Evolutionary conservation across 2,888 invertebrate species (phyloP), one percentile per base, ranked within the genome.

Genomic region (Syritta pipiens): DNA sequence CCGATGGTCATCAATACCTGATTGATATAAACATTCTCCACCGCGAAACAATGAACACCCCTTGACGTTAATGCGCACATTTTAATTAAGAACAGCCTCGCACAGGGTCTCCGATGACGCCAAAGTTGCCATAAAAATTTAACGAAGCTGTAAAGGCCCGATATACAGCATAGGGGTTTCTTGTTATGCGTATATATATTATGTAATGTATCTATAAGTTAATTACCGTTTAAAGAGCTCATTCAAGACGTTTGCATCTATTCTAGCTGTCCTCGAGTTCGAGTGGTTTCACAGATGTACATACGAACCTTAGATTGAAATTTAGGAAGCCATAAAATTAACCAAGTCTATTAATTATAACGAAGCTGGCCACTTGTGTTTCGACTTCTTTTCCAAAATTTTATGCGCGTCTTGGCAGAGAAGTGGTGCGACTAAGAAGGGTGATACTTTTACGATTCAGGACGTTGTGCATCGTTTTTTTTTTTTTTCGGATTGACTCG

Each of bases 321-420:
- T 69, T 68, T 62, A 76, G 48, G 75, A 76, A 76, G 75, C 75
- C 75, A 76, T 76, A 76, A 76, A 76, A 76, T 69, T 69, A 62
- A 76, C 69, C 48, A 35, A 76, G 57, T 69, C 75, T 62, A 76
- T 76, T 76, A 76, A 76, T 76, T 76, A 76, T 57, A 69, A 67
- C 40, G 62, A 76, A 76, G 55, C 75, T 67, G 60, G 46, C 51
- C 68, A 75, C 60, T 75, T 67, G 67, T 60, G 48, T 37, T 30
- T 28, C 19, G 30, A 49, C 6, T n/a, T n/a, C n/a, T n/a, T n/a
- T n/a, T n/a, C n/a, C n/a, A n/a, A n/a, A n/a, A n/a, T n/a, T n/a
- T n/a, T n/a, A n/a, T n/a, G n/a, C n/a, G n/a, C n/a, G n/a, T n/a
- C n/a, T n/a, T n/a, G n/a, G n/a, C n/a, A n/a, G n/a, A n/a, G n/a